Evolutionary conservation across 2,113 vertebrate genomes (phyloP).

Genomic region (Trinectes maculatus): DNA sequence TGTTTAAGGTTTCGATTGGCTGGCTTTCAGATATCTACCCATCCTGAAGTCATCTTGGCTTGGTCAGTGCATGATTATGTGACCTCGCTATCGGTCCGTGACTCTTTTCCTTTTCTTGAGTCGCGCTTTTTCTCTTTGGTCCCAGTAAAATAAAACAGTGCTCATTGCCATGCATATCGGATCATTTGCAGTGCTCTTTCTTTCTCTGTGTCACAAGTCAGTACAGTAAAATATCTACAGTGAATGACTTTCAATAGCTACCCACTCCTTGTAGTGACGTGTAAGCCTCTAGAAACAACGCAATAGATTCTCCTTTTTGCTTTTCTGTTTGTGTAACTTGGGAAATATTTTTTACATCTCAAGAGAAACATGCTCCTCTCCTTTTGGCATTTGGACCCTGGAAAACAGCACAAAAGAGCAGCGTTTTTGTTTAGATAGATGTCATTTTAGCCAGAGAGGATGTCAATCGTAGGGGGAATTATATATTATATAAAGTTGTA

Average conservation of each 20-base stretch:
- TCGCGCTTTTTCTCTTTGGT: slow-evolving; percentile 35
- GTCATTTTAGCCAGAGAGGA: slow-evolving; percentile 79
- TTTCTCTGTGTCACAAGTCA: slow-evolving; percentile 72
- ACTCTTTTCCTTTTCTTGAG: slow-evolving; percentile 49
- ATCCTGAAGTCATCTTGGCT: slow-evolving; percentile 58
- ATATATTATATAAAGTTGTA: slow-evolving; percentile 87
- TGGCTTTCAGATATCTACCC: slow-evolving; percentile 38
- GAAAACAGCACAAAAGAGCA: slow-evolving; percentile 73
- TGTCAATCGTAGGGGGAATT: slow-evolving; percentile 83
- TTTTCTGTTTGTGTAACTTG: slow-evolving; percentile 72
- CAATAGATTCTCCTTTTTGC: slow-evolving; percentile 68
- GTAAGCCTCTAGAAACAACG: slow-evolving; percentile 74
- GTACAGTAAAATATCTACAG: slow-evolving; percentile 70
- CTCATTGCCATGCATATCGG: slow-evolving; percentile 68
- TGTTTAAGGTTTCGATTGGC: slow-evolving; percentile 30
- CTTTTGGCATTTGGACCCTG: slow-evolving; percentile 72
- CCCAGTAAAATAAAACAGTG: slow-evolving; percentile 22
- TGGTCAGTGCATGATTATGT: slow-evolving; percentile 77
- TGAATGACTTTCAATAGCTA: slow-evolving; percentile 74
- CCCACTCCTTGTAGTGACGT: slow-evolving; percentile 74
- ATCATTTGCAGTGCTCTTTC: slow-evolving; percentile 72
- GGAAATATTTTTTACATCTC: slow-evolving; percentile 68
- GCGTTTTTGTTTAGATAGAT: slow-evolving; percentile 76
- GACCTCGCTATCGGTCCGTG: slow-evolving; percentile 69
- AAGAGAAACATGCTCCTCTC: slow-evolving; percentile 70